phyloP scores from a whole-genome alignment of 2,113 vertebrate genomes.

The Oxyruncus cristatus region DNA sequence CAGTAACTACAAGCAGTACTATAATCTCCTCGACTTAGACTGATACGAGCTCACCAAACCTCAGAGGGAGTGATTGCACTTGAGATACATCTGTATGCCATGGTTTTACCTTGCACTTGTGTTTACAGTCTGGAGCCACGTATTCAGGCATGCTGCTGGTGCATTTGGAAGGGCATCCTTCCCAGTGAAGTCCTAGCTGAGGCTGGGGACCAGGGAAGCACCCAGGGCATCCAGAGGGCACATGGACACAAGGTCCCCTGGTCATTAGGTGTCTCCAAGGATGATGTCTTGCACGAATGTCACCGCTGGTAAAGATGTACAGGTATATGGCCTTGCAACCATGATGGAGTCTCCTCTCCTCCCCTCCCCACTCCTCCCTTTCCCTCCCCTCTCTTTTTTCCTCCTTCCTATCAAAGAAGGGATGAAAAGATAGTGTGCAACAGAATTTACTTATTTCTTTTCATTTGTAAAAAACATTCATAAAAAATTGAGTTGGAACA shows the following conservation, averaged over 20 bases:
- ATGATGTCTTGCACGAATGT: neutral
- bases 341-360: neutral
- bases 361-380: neutral
- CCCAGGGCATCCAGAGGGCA: accelerated
- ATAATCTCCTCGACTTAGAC: neutral
- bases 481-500: neutral
- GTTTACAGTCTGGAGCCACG: neutral
- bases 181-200: neutral
- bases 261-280: neutral
- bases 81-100: neutral
- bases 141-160: neutral
- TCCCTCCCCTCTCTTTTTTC: neutral
- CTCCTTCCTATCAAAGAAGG: neutral
- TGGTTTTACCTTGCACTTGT: neutral
- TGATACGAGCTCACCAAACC: neutral
- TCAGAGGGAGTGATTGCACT: neutral
- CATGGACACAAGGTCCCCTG: neutral
- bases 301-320: neutral
- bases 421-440: neutral
- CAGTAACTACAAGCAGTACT: no score
- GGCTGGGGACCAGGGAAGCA: neutral
- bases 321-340: neutral
- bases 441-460: neutral
- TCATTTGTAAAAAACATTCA: neutral
- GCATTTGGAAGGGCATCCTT: accelerated